Conservation (phyloP, 2,888 invertebrate species). For the Doris montereyensis region DNA sequence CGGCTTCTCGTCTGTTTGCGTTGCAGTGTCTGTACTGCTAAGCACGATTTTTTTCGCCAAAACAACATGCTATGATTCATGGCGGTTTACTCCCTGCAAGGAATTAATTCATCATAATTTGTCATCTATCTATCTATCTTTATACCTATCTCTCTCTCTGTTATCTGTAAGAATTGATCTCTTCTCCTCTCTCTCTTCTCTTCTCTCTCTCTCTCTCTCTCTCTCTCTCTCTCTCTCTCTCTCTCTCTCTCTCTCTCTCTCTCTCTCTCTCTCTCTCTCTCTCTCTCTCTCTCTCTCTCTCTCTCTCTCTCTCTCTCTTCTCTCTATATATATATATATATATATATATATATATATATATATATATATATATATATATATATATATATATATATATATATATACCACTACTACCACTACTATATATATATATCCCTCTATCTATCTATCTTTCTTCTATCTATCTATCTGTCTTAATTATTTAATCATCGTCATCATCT, state of each 20-base stretch:
- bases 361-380: not conserved
- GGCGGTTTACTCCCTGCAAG: too few species aligned
- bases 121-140: not conserved
- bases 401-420: not conserved
- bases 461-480: not conserved
- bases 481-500: too few species aligned
- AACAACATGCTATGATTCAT: too few species aligned
- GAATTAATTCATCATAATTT: too few species aligned
- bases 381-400: not conserved
- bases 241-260: conserved; percentile 1
- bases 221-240: conserved; percentile 23
- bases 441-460: not conserved
- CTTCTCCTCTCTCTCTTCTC: conserved; percentile 11
- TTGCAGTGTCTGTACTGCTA: too few species aligned
- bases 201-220: conserved; percentile 23
- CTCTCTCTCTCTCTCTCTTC: not conserved
- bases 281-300: not conserved
- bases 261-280: not conserved
- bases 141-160: not conserved
- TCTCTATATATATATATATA: not conserved
- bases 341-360: not conserved
- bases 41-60: too few species aligned
- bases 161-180: not conserved
- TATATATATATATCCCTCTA: not conserved
- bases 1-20: too few species aligned